phyloP scores from a whole-genome alignment of 2,888 invertebrate species.

The Panorpa germanica region DNA sequence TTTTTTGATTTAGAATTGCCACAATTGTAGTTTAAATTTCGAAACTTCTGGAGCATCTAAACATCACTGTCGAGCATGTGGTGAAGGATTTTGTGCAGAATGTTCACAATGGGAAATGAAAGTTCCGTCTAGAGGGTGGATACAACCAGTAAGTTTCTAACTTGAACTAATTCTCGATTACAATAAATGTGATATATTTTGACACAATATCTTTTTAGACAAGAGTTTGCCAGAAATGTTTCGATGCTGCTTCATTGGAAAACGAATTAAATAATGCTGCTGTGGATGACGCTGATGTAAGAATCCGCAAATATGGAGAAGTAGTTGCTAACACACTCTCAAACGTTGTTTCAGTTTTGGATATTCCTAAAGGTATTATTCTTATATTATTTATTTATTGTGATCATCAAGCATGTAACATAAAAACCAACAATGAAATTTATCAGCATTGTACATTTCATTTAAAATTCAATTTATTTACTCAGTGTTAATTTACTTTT shows the following conservation, averaged over 20 bases:
- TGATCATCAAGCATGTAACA: conserved; percentile 6
- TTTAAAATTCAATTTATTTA: too few species aligned
- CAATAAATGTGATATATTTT: background rate
- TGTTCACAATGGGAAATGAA: conserved; percentile 47
- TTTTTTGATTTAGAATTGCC: conserved; percentile 34
- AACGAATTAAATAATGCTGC: conserved; percentile 16
- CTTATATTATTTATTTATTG: background rate
- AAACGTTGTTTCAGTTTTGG: conserved; percentile 48
- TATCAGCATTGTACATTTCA: background rate
- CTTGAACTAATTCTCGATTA: background rate
- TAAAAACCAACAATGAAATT: background rate
- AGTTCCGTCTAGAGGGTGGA: conserved; percentile 56
- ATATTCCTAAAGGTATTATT: conserved; percentile 51
- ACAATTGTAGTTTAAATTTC: conserved; percentile 39
- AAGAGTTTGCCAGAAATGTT: conserved; percentile 5
- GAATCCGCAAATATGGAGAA: conserved; percentile 45
- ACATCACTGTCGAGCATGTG: conserved; percentile 62
- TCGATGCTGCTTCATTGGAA: conserved; percentile 19
- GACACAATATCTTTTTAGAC: background rate
- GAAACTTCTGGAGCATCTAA: conserved; percentile 33
- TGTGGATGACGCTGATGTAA: conserved; percentile 29
- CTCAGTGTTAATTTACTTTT: too few species aligned
- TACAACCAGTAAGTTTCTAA: background rate
- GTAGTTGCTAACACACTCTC: conserved; percentile 50
- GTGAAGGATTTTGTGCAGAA: conserved; percentile 56